Percentiles rank a stretch among this genome's conserved stretches.
Evolutionary conservation across 2,888 invertebrate genomes (phyloP).

Genomic region (Germaria angustata): DNA sequence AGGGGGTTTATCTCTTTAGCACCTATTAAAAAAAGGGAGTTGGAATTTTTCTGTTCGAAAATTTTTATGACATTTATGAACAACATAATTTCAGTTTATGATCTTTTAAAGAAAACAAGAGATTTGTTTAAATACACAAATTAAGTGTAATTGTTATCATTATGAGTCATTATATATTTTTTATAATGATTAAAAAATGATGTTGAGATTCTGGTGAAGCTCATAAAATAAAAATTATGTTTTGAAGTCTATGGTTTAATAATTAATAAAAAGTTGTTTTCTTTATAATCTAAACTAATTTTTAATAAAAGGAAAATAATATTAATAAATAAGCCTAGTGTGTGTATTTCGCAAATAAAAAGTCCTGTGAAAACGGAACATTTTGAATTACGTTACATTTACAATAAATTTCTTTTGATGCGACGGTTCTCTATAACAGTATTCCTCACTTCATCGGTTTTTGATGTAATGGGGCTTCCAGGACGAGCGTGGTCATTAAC

Average conservation of each 20-base stretch:
- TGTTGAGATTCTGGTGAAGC: background rate
- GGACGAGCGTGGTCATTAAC: too few relatives aligned
- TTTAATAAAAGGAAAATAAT: too few relatives aligned
- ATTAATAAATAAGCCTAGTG: too few relatives aligned
- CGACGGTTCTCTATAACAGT: too few relatives aligned
- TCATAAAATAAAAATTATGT: background rate
- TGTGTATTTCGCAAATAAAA: too few relatives aligned
- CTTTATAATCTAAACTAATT: background rate
- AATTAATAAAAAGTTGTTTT: background rate
- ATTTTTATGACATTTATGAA: slow-evolving; percentile 41
- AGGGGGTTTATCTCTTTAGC: slow-evolving; percentile 29
- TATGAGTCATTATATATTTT: slow-evolving; percentile 26
- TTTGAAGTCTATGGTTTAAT: background rate
- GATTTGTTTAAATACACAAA: slow-evolving; percentile 26
- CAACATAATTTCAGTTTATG: slow-evolving; percentile 15
- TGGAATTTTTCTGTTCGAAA: background rate
- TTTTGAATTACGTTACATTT: too few relatives aligned
- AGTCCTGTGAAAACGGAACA: too few relatives aligned
- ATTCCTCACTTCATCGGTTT: too few relatives aligned
- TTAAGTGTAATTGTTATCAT: slow-evolving; percentile 62
- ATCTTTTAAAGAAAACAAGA: background rate
- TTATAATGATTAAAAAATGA: slow-evolving; percentile 11
- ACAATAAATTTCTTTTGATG: too few relatives aligned
- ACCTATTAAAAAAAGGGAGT: slow-evolving; percentile 12
- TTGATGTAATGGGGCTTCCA: too few relatives aligned